These are phyloP conservation scores for Myiotriccus ornatus DNA, from an alignment of 2,797 vertebrate genomes.

Conservation along the genomic window DNA sequence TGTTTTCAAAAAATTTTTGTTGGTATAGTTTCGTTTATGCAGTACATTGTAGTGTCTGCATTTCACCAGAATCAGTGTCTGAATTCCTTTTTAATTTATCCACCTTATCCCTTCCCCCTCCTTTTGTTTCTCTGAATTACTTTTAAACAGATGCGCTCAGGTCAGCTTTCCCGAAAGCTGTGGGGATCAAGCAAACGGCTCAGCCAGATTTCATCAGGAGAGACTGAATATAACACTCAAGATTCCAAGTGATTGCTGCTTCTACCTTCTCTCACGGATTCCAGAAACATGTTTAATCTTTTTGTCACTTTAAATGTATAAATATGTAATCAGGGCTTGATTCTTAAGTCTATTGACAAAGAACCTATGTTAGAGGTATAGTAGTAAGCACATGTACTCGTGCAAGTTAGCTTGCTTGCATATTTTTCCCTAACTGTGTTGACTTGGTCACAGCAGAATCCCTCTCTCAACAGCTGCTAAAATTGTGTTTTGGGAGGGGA, in stretches of 20 bases:
- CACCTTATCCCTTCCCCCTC: slow-evolving; percentile 68
- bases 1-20: slow-evolving; percentile 39
- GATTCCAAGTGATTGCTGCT: slow-evolving; percentile 80
- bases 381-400: not conserved
- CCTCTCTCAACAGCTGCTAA: slow-evolving; percentile 34
- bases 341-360: slow-evolving; percentile 26
- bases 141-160: slow-evolving; percentile 90
- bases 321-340: not conserved
- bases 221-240: slow-evolving; percentile 92
- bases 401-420: slow-evolving; percentile 6
- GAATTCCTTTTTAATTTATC: slow-evolving; percentile 68
- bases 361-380: slow-evolving; percentile 16
- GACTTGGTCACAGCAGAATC: not conserved
- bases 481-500: not conserved
- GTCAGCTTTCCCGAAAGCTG: slow-evolving; percentile 94
- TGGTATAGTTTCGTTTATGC: slow-evolving; percentile 36
- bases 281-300: slow-evolving; percentile 65
- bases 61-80: slow-evolving; percentile 68
- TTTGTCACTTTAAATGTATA: slow-evolving; percentile 65
- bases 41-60: slow-evolving; percentile 46
- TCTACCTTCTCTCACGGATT: slow-evolving; percentile 53
- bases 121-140: slow-evolving; percentile 74
- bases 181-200: slow-evolving; percentile 95
- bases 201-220: slow-evolving; percentile 94
- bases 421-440: not conserved